Evolutionary conservation across 2,113 vertebrate genomes (phyloP).

Genomic region (Corynorhinus townsendii): DNA sequence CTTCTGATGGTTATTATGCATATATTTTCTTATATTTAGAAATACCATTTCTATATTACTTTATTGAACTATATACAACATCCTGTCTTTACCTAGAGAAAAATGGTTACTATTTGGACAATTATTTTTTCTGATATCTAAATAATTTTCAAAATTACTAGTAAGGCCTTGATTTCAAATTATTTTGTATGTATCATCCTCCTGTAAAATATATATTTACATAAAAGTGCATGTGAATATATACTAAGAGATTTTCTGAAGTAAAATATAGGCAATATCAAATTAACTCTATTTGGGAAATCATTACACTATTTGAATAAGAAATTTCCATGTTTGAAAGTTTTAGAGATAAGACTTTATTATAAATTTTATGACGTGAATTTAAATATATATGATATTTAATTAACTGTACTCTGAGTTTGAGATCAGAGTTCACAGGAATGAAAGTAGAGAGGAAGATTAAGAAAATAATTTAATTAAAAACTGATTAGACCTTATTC

Average conservation of each 20-base stretch:
- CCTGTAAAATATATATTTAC: neutral
- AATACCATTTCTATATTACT: neutral
- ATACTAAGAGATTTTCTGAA: neutral
- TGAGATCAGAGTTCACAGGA: neutral
- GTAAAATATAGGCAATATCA: neutral
- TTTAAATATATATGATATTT: conserved; percentile 7
- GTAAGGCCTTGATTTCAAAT: neutral
- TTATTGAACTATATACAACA: neutral
- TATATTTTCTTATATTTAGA: neutral
- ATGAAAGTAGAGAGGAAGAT: neutral
- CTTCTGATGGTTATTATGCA: neutral
- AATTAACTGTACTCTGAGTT: neutral
- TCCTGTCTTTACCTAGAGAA: neutral
- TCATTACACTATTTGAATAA: neutral
- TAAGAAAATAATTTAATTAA: neutral
- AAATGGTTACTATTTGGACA: neutral
- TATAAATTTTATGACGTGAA: neutral
- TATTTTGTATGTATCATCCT: neutral
- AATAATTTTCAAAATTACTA: conserved; percentile 8
- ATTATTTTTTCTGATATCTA: neutral
- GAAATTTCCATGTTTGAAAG: neutral
- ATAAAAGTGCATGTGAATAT: neutral
- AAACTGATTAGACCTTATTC: neutral
- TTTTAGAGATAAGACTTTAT: neutral
- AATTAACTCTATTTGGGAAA: neutral